phyloP scores from a whole-genome alignment of 2,888 invertebrate genomes.

The Synanthedon myopaeformis region DNA sequence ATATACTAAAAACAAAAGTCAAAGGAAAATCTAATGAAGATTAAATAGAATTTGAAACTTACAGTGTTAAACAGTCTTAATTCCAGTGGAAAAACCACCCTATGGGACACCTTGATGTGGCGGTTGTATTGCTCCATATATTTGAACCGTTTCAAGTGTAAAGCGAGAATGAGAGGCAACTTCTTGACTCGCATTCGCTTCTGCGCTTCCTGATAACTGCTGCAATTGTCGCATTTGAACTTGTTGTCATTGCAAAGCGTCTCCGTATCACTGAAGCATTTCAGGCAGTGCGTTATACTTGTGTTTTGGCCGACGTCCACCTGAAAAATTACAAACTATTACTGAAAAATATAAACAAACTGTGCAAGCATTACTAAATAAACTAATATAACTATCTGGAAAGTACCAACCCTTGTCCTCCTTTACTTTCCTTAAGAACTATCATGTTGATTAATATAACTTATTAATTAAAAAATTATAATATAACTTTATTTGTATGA shows the following conservation, averaged over 20 bases:
- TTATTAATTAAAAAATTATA: too few relatives aligned
- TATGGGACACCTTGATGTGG: constrained; percentile 98
- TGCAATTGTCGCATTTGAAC: constrained; percentile 99
- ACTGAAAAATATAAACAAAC: too few relatives aligned
- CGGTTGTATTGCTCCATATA: constrained; percentile 99
- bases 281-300: constrained; percentile 97
- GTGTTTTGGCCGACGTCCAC: constrained; percentile 99
- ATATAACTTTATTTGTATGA: too few relatives aligned
- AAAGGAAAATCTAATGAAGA: not conserved
- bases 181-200: constrained; percentile 99
- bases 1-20: not conserved
- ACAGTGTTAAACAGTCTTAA: constrained; percentile 97
- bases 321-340: constrained; percentile 55
- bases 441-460: too few relatives aligned
- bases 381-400: too few relatives aligned
- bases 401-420: too few relatives aligned
- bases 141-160: constrained; percentile 97
- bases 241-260: constrained; percentile 99
- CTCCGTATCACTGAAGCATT: constrained; percentile 98
- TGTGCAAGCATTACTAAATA: too few relatives aligned
- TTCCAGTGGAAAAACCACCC: constrained; percentile 98
- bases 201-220: constrained; percentile 99
- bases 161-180: constrained; percentile 95
- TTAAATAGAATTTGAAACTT: constrained; percentile 38
- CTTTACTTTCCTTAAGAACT: too few relatives aligned